Evolutionary conservation across 2,113 vertebrate genomes (phyloP).

Genomic region (Pelodiscus sinensis): DNA sequence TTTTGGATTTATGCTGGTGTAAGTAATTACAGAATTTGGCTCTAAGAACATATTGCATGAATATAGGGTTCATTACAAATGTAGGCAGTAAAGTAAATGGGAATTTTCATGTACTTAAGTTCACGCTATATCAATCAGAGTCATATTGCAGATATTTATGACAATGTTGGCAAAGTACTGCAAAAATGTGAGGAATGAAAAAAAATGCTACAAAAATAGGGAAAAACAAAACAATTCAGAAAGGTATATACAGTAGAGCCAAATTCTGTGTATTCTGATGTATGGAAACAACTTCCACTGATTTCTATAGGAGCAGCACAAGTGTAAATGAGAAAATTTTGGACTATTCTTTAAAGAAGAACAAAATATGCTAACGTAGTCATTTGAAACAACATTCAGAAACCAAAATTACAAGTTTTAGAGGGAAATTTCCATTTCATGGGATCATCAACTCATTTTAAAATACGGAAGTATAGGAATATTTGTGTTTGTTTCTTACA

Average conservation of each 20-base stretch:
- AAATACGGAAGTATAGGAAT: slow-evolving; percentile 30
- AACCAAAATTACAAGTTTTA: slow-evolving; percentile 1
- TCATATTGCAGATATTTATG: background rate
- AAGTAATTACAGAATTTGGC: background rate
- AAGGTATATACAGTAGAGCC: background rate
- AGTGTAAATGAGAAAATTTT: slow-evolving; percentile 8
- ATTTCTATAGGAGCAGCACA: background rate
- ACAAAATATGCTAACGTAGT: background rate
- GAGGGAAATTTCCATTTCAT: slow-evolving; percentile 18
- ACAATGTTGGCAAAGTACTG: background rate
- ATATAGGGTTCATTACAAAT: background rate
- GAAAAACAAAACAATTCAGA: no score
- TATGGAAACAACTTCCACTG: slow-evolving; percentile 7
- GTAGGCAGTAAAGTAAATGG: background rate
- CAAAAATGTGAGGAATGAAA: background rate
- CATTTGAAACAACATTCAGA: background rate
- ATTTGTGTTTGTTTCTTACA: slow-evolving; percentile 40
- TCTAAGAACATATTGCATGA: background rate
- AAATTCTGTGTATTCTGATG: slow-evolving; percentile 9
- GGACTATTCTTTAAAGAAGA: slow-evolving; percentile 6
- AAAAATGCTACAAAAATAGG: background rate
- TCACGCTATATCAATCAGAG: background rate
- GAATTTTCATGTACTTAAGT: background rate
- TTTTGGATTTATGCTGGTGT: background rate
- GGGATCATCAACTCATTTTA: background rate